phyloP scores from a whole-genome alignment of 2,113 vertebrate species.

The Ameiurus melas region DNA sequence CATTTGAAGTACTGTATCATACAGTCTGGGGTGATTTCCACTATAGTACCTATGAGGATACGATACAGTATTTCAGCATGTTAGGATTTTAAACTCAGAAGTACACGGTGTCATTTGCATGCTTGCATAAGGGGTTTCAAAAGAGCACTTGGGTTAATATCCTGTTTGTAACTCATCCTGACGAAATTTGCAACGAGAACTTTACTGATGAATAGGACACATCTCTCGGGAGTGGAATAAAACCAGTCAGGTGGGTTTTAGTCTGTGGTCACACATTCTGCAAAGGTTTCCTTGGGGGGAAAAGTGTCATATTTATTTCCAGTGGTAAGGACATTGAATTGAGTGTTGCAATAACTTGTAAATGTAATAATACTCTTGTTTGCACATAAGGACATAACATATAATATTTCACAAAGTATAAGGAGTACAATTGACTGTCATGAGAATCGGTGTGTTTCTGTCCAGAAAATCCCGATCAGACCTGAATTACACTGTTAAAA shows the following conservation, averaged over 20 bases:
- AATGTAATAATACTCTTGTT: neutral
- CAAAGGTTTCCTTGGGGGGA: neutral
- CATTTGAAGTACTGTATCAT: neutral
- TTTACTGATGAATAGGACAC: neutral
- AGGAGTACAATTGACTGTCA: neutral
- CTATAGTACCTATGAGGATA: neutral
- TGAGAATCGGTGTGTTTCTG: neutral
- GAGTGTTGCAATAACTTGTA: neutral
- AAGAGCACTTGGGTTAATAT: neutral
- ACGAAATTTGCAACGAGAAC: neutral
- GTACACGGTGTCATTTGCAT: neutral
- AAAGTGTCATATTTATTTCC: neutral
- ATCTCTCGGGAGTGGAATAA: neutral
- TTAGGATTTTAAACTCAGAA: neutral
- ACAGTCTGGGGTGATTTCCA: neutral
- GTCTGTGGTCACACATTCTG: neutral
- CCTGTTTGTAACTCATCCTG: neutral
- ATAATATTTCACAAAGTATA: neutral
- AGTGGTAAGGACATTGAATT: neutral
- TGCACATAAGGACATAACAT: neutral
- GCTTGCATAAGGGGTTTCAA: neutral
- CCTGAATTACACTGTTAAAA: neutral
- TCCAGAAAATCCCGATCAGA: neutral
- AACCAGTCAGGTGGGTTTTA: neutral
- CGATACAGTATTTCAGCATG: neutral